These are phyloP conservation scores for Lutraria lutraria DNA, from an alignment of 2,888 invertebrate genomes.

Conservation along the genomic window DNA sequence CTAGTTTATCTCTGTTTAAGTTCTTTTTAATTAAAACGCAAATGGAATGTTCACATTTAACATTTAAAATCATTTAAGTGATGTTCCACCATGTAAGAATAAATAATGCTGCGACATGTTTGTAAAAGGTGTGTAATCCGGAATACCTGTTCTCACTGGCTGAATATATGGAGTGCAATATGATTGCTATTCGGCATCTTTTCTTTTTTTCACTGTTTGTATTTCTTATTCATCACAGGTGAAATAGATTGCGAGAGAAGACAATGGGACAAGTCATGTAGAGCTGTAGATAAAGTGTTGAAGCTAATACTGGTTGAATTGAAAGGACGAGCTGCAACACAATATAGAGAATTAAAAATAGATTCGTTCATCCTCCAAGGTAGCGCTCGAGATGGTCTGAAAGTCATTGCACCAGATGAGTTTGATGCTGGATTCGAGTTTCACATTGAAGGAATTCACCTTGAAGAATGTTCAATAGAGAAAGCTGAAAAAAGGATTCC, in stretches of 20 bases:
- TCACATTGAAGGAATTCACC: slow-evolving; percentile 48
- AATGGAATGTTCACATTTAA: too few species aligned
- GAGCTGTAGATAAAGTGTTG: slow-evolving; percentile 38
- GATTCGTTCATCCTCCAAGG: slow-evolving; percentile 62
- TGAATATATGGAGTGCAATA: too few species aligned
- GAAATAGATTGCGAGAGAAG: slow-evolving; percentile 41
- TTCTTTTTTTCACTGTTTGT: background rate
- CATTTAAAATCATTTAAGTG: background rate
- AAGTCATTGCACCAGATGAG: slow-evolving; percentile 62
- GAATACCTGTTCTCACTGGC: too few species aligned
- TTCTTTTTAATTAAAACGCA: too few species aligned
- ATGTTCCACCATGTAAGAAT: background rate
- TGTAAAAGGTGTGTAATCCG: too few species aligned
- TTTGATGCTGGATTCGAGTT: slow-evolving; percentile 66
- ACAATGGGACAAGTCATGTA: slow-evolving; percentile 44
- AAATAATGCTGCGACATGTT: background rate
- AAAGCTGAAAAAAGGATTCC: slow-evolving; percentile 31
- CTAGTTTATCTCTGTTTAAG: too few species aligned
- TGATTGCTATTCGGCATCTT: too few species aligned
- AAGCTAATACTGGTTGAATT: slow-evolving; percentile 34
- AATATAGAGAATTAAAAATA: slow-evolving; percentile 43
- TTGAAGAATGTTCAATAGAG: background rate
- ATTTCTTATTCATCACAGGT: slow-evolving; percentile 21
- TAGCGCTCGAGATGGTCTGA: slow-evolving; percentile 68
- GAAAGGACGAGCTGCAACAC: slow-evolving; percentile 13